phyloP scores from a whole-genome alignment of 2,888 invertebrate genomes.

The Glyphotaelius pellucidus region DNA sequence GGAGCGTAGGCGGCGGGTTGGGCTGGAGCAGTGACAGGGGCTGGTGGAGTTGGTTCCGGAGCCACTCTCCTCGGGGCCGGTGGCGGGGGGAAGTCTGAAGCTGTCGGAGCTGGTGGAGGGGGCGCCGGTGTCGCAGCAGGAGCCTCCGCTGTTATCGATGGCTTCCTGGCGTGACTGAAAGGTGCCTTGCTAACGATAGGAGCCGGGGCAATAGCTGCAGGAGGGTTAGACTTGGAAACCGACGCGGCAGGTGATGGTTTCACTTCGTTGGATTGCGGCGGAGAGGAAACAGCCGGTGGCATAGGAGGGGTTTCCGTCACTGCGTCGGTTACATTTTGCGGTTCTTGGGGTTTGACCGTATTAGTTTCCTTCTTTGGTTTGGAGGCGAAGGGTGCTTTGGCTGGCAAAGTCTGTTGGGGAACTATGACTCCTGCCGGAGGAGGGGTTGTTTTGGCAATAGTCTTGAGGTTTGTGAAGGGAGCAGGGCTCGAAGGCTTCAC shows the following conservation, averaged over 20 bases:
- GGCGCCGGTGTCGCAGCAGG: conserved; percentile 71
- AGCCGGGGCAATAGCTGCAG: conserved; percentile 73
- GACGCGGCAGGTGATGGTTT: conserved; percentile 70
- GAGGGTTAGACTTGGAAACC: conserved; percentile 71
- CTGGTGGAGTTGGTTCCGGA: conserved; percentile 69
- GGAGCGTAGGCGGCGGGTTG: conserved; percentile 70
- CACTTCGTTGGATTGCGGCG: conserved; percentile 71
- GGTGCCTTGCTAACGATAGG: conserved; percentile 76
- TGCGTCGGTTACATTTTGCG: conserved; percentile 73
- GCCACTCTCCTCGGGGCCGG: conserved; percentile 71
- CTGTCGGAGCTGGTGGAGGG: conserved; percentile 69
- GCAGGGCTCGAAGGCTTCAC: conserved; percentile 72
- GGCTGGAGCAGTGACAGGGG: conserved; percentile 13
- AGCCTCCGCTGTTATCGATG: conserved; percentile 71
- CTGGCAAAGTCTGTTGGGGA: conserved; percentile 74
- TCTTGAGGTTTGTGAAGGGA: conserved; percentile 74
- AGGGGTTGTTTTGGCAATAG: conserved; percentile 72
- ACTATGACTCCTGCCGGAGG: conserved; percentile 74
- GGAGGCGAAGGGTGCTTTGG: conserved; percentile 75
- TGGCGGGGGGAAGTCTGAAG: conserved; percentile 75
- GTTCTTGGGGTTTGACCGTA: conserved; percentile 69
- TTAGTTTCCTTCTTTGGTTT: conserved; percentile 72
- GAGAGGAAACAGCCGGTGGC: conserved; percentile 70
- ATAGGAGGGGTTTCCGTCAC: conserved; percentile 68
- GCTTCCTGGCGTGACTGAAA: conserved; percentile 74